Percentiles rank a stretch among this genome's conserved stretches.
phyloP scores from a whole-genome alignment of 2,797 vertebrate species.

The Takifugu ocellatus region DNA sequence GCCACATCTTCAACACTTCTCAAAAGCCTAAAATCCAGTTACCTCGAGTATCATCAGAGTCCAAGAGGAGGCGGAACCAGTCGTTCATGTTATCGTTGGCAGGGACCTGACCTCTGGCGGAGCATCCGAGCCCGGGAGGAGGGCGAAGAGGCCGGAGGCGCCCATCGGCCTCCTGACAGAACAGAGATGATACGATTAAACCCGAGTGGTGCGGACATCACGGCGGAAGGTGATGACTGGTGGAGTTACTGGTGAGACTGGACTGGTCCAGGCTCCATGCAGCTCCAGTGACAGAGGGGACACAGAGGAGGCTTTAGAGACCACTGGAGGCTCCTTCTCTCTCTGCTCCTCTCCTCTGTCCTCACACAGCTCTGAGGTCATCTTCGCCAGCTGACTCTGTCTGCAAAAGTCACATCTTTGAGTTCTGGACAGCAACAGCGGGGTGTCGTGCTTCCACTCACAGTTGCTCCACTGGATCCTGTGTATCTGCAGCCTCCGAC shows the following conservation, averaged over 20 bases:
- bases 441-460: conserved; percentile 36
- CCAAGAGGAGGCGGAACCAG: conserved; percentile 74
- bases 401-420: conserved; percentile 20
- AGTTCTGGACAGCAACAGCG: background rate
- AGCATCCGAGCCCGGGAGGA: conserved; percentile 58
- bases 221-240: background rate
- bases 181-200: background rate
- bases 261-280: conserved; percentile 43
- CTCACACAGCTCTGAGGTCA: conserved; percentile 63
- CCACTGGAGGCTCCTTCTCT: conserved; percentile 45
- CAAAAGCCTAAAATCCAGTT: conserved; percentile 4
- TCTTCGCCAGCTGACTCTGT: conserved; percentile 57
- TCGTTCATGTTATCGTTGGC: conserved; percentile 61
- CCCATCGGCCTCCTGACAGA: conserved; percentile 32
- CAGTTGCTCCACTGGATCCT: conserved; percentile 75
- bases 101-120: conserved; percentile 54
- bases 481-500: conserved; percentile 14
- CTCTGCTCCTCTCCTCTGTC: conserved; percentile 44
- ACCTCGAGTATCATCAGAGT: conserved; percentile 54
- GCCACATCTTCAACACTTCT: too few relatives aligned
- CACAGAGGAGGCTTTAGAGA: conserved; percentile 52
- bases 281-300: conserved; percentile 38
- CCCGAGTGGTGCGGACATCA: background rate
- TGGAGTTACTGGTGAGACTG: conserved; percentile 37
- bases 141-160: conserved; percentile 29